Conservation (phyloP, 2,888 invertebrate genomes). For the Eristalis intricaria region DNA sequence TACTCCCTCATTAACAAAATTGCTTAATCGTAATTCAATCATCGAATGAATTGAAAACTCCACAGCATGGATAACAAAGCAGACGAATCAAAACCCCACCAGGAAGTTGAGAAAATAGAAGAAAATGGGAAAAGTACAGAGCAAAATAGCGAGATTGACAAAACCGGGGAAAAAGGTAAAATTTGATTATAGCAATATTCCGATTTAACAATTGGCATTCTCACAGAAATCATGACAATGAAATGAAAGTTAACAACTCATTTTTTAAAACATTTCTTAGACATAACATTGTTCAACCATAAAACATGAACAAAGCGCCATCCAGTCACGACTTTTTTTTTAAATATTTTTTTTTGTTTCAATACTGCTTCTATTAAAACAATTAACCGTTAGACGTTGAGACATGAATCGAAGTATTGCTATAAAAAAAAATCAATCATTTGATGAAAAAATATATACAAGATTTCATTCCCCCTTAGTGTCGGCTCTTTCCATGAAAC, state of each 20-base stretch:
- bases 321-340: too few relatives aligned
- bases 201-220: background rate
- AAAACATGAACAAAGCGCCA: too few relatives aligned
- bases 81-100: constrained; percentile 31
- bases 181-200: background rate
- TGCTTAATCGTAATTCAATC: constrained; percentile 6
- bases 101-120: constrained; percentile 30
- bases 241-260: too few relatives aligned
- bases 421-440: background rate
- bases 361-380: too few relatives aligned
- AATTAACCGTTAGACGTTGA: too few relatives aligned
- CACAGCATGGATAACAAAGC: constrained; percentile 58
- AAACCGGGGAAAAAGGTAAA: constrained; percentile 21
- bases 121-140: constrained; percentile 40
- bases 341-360: too few relatives aligned
- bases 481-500: constrained; percentile 56
- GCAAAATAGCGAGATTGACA: constrained; percentile 37
- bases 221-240: too few relatives aligned
- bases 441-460: background rate
- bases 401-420: background rate
- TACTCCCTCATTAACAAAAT: constrained; percentile 28
- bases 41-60: background rate
- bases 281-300: too few relatives aligned
- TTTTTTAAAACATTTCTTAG: too few relatives aligned
- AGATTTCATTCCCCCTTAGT: background rate